Percentiles rank a stretch among this genome's conserved stretches.
These are phyloP conservation scores for Netelia melanura DNA, from an alignment of 2,888 invertebrate genomes.

Conservation along the genomic window DNA sequence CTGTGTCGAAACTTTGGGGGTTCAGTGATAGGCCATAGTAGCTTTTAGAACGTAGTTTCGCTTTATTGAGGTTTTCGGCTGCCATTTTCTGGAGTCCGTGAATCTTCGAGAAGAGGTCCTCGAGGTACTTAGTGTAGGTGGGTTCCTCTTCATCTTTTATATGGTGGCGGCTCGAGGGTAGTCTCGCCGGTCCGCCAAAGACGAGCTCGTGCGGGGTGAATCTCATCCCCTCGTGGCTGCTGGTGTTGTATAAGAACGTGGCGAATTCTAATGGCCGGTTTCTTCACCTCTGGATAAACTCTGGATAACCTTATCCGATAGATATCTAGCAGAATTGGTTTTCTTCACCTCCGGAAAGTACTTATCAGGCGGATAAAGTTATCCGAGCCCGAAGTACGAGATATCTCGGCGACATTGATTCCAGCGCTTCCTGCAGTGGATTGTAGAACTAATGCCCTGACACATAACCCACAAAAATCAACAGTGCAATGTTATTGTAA, in stretches of 20 bases:
- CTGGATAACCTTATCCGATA: too few relatives aligned
- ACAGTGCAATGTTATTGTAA: too few relatives aligned
- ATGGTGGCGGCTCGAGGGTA: not conserved
- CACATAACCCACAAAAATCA: too few relatives aligned
- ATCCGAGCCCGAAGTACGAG: too few relatives aligned
- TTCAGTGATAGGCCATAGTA: conserved; percentile 60
- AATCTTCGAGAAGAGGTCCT: not conserved
- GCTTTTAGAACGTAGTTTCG: conserved; percentile 60
- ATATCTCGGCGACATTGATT: too few relatives aligned
- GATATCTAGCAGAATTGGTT: too few relatives aligned
- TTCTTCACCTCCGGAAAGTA: too few relatives aligned
- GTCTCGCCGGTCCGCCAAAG: conserved; percentile 49
- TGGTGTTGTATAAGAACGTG: conserved; percentile 55
- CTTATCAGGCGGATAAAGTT: too few relatives aligned
- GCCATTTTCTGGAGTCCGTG: conserved; percentile 38
- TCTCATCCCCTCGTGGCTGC: conserved; percentile 47
- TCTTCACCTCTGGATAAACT: too few relatives aligned
- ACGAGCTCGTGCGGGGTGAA: conserved; percentile 54
- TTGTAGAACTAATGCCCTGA: too few relatives aligned
- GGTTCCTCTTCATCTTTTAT: not conserved
- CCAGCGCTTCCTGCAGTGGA: too few relatives aligned
- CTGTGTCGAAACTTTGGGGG: conserved; percentile 51
- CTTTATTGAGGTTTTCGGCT: conserved; percentile 39
- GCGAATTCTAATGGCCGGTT: conserved; percentile 44
- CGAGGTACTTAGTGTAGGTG: conserved; percentile 51